Percentiles rank a stretch among this genome's conserved stretches.
phyloP scores from a whole-genome alignment of 2,888 invertebrate species.

The Subacronicta megacephala region DNA sequence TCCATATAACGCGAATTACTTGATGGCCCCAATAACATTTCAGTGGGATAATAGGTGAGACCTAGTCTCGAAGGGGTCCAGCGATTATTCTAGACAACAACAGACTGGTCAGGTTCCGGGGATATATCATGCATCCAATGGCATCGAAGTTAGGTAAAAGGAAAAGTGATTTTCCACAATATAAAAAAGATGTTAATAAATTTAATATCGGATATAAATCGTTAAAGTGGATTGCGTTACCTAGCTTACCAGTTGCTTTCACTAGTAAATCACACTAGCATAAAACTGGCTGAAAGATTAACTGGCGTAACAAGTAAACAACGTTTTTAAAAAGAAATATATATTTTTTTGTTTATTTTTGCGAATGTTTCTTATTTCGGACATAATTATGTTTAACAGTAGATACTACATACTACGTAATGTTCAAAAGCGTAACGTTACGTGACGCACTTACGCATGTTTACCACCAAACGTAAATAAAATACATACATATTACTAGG shows the following conservation, averaged over 20 bases:
- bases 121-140: too few species aligned
- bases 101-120: too few species aligned
- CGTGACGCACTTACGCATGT: not conserved
- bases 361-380: not conserved
- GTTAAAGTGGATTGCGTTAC: conserved; percentile 1
- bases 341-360: not conserved
- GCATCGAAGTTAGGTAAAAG: too few species aligned
- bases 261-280: not conserved
- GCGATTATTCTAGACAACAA: too few species aligned
- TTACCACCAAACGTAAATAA: not conserved
- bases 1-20: too few species aligned
- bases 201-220: too few species aligned
- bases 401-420: too few species aligned
- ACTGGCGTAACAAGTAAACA: not conserved
- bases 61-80: too few species aligned
- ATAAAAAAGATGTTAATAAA: too few species aligned
- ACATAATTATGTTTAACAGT: not conserved
- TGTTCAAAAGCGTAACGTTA: not conserved
- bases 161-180: too few species aligned
- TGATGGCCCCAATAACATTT: too few species aligned
- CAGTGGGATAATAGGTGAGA: too few species aligned
- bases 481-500: not conserved
- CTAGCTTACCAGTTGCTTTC: conserved; percentile 5
- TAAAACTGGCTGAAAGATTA: not conserved
- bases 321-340: not conserved